Evolutionary conservation across 2,797 vertebrate genomes (phyloP), one percentile per base, ranked within the genome.

Genomic region (Prunella strophiata): DNA sequence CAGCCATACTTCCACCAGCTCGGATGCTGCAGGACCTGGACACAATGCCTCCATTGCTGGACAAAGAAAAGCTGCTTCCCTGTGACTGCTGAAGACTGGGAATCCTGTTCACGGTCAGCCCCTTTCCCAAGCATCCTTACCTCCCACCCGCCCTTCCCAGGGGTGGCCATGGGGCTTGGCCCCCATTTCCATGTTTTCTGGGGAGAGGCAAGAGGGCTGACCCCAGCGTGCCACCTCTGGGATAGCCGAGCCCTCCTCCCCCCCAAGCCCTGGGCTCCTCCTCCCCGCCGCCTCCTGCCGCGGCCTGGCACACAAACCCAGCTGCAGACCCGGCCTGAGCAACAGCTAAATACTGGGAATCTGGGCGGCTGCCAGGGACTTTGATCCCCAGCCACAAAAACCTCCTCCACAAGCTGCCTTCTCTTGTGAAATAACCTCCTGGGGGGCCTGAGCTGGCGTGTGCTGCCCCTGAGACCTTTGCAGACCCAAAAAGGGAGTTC

Each of bases 351-450:
- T 2, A 34, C 80, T 84, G 93, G 80, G 92, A 95, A 93, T 47
- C 78, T 70, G 91, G 87, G 74, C 1, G 0, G 7, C 12, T 0
- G 78, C 95, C 94, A 79, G 38, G 89, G 82, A 50, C 89, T 91
- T 92, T 93, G 94, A 94, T 89, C 78, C 80, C 32, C 61, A 36
- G 94, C 87, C 93, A 94, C 27, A 7, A 63, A 74, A 93, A 7
- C 86, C 92, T 87, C 89, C 94, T 74, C 65, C 59, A 16, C 36
- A 8, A 48, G 48, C 77, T 51, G 86, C 27, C 36, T 66, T 36
- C 55, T 55, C 78, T 92, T 82, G 78, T 0, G 0, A 87, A 93
- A 91, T 12, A 54, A 16, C 20, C 26, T 58, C 47, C 45, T 1
- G 47, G 20, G 40, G 42, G 25, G 15, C n/a, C 79, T 52, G 80